phyloP scores from a whole-genome alignment of 2,797 vertebrate genomes.

The Syngnathus rostellatus region DNA sequence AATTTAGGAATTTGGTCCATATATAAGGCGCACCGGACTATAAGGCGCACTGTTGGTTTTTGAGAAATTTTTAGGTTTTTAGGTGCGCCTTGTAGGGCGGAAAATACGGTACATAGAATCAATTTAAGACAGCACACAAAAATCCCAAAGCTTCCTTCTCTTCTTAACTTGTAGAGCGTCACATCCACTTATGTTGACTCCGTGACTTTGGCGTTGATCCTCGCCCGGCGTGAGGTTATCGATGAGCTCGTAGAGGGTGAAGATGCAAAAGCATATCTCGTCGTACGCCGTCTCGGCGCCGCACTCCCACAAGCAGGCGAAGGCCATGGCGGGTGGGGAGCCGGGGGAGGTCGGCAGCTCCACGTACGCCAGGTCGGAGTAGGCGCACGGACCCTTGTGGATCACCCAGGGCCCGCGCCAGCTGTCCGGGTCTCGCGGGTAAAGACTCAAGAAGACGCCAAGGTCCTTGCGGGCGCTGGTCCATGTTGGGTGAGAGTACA shows the following conservation, averaged over 20 bases:
- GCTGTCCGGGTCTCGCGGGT: slow-evolving; percentile 79
- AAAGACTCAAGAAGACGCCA: slow-evolving; percentile 80
- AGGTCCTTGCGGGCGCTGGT: slow-evolving; percentile 73
- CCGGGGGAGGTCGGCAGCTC: slow-evolving; percentile 61
- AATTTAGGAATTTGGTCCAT: too few species aligned
- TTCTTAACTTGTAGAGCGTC: slow-evolving; percentile 18
- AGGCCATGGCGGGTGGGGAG: slow-evolving; percentile 55
- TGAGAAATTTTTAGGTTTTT: too few species aligned
- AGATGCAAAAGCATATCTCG: slow-evolving; percentile 87
- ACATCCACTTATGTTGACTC: background rate
- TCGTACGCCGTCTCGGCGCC: slow-evolving; percentile 77
- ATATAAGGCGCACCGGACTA: too few species aligned
- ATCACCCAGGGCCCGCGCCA: slow-evolving; percentile 92
- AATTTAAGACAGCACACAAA: slow-evolving; percentile 44
- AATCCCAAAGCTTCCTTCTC: slow-evolving; percentile 33
- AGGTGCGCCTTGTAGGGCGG: too few species aligned
- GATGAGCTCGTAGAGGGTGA: slow-evolving; percentile 82
- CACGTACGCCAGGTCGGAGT: slow-evolving; percentile 85
- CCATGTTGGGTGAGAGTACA: slow-evolving; percentile 85
- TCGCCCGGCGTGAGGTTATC: slow-evolving; percentile 68
- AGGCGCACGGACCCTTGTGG: slow-evolving; percentile 86
- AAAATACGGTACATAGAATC: background rate
- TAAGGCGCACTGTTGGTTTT: too few species aligned
- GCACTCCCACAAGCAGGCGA: slow-evolving; percentile 86
- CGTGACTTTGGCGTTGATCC: background rate